phyloP scores from a whole-genome alignment of 2,797 vertebrate species.

The Carcharodon carcharias region DNA sequence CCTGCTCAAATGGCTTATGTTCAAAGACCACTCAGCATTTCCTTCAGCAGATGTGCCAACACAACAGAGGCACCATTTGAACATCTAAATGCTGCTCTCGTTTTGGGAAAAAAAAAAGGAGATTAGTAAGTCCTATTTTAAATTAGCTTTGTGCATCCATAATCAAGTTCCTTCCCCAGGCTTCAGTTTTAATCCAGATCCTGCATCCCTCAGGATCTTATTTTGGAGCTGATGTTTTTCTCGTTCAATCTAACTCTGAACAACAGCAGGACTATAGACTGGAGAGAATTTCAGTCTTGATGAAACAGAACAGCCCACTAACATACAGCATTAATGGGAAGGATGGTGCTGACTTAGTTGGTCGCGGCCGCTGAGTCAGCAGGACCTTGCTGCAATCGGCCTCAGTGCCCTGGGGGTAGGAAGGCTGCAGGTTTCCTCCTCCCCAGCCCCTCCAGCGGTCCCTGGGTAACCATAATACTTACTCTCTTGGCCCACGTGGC shows the following conservation, averaged over 20 bases:
- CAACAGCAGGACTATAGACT: neutral
- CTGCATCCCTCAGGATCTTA: neutral
- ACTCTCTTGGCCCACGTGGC: neutral
- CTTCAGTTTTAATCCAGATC: neutral
- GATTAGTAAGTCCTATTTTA: neutral
- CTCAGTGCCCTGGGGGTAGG: neutral
- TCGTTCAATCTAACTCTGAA: neutral
- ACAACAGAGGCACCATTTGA: neutral
- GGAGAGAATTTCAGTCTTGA: neutral
- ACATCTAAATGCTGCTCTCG: neutral
- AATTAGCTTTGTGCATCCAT: neutral
- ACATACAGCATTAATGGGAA: neutral
- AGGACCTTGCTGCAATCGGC: neutral
- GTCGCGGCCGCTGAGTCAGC: neutral
- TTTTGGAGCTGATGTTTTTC: neutral
- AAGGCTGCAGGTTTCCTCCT: neutral
- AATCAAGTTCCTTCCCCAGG: neutral
- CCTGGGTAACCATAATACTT: neutral
- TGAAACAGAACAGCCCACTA: neutral
- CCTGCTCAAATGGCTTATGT: too few species aligned
- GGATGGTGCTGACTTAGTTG: neutral
- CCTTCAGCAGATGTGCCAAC: neutral
- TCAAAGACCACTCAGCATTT: neutral
- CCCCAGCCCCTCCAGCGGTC: neutral
- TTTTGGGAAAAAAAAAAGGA: neutral